Percentiles rank a stretch among this genome's conserved stretches.
Conservation (phyloP, 2,888 invertebrate species). For the Pseudococcus viburni region DNA sequence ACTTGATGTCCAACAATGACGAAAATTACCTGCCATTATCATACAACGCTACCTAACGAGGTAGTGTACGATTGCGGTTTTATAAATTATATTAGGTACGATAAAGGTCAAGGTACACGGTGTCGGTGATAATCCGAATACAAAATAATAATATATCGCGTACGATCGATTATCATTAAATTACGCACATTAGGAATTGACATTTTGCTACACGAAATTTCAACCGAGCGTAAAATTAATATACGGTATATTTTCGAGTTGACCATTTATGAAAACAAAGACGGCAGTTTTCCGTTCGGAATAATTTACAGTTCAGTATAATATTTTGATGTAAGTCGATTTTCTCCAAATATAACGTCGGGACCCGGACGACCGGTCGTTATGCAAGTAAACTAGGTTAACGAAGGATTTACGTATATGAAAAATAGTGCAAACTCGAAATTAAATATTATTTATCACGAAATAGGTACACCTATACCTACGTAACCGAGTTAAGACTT, state of each 20-base stretch:
- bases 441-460: constrained; percentile 31
- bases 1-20: constrained; percentile 11
- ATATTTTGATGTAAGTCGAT: background rate
- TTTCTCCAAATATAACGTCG: background rate
- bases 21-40: constrained; percentile 14
- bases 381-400: background rate
- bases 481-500: background rate
- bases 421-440: constrained; percentile 8
- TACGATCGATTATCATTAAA: background rate
- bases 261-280: background rate
- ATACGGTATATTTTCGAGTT: background rate
- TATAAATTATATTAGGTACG: background rate
- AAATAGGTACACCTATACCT: background rate
- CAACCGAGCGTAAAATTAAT: background rate
- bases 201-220: background rate
- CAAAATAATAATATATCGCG: background rate
- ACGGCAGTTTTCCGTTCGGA: background rate
- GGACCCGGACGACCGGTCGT: background rate
- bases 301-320: background rate
- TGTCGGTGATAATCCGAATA: background rate
- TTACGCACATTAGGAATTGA: background rate
- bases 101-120: constrained; percentile 19
- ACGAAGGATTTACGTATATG: background rate
- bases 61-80: background rate
- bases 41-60: background rate